Evolutionary conservation across 2,888 invertebrate species (phyloP), one percentile per base, ranked within the genome.

Genomic region (Pantelozetes paolii): DNA sequence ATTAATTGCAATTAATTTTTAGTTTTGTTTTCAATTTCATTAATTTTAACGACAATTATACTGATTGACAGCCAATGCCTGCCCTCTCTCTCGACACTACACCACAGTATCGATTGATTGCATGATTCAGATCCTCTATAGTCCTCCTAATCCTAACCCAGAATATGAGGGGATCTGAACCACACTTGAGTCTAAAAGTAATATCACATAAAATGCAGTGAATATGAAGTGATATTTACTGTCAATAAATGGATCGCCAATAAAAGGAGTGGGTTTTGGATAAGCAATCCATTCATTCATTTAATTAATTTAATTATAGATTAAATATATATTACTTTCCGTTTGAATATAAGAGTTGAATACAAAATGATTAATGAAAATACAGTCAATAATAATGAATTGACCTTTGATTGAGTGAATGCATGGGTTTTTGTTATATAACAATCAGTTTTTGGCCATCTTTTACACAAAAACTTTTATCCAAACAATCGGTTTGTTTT

Each of bases 131-230:
- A 54, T 54, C 54, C 54, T 23, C 54, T 54, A 54, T 54, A 54
- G 54, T 54, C 54, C 54, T 54, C 54, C 54, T 54, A 54, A 54
- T 54, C 54, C 54, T 54, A 54, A 54, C 54, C 54, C n/a, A 6
- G 20, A 23, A 54, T 54, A 13, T 13, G 13, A 54, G 54, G 26
- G 54, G 54, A 54, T 54, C 54, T 23, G 20, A n/a, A 50, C 8
- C 6, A 54, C 6, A 18, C 11, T 11, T 45, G 45, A 45, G 45
- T n/a, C n/a, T n/a, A n/a, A n/a, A n/a, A n/a, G n/a, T n/a, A n/a
- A n/a, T n/a, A n/a, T n/a, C n/a, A n/a, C n/a, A 45, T 45, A 45
- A 13, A 18, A 45, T 18, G 2, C 45, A 11, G 18, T 11, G 2
- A 15, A 45, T 3, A 45, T 11, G 15, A 45, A 18, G 18, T 13